phyloP scores from a whole-genome alignment of 2,113 vertebrate species.

The Chiloscyllium plagiosum region DNA sequence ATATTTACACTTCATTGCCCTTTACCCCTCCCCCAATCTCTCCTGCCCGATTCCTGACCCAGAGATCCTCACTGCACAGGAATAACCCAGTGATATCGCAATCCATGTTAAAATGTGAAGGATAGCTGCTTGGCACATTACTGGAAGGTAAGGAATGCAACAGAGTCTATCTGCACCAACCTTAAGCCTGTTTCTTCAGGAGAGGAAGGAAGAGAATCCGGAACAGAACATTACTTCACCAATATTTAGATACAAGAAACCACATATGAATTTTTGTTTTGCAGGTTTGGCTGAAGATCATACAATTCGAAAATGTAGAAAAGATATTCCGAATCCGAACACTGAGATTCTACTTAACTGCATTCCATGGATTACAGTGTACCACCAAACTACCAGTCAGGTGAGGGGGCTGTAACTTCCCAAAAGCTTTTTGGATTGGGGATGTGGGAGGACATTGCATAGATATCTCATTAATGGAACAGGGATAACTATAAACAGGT shows the following conservation, averaged over 20 bases:
- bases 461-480: neutral
- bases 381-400: neutral
- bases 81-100: neutral
- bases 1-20: neutral
- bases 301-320: neutral
- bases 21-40: neutral
- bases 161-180: neutral
- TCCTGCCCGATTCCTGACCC: neutral
- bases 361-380: constrained; percentile 9
- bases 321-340: neutral
- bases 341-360: neutral
- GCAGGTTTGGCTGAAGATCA: neutral
- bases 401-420: neutral
- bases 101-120: neutral
- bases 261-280: neutral
- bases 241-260: neutral
- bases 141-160: too few species aligned
- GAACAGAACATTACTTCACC: neutral
- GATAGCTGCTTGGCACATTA: neutral
- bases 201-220: neutral
- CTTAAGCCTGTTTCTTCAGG: neutral
- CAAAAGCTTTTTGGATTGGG: neutral
- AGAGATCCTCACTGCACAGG: neutral
- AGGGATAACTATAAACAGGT: too few species aligned
- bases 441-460: neutral